A percentile compares a stretch with the other conserved stretches of the same genome.
phyloP scores from a whole-genome alignment of 2,888 invertebrate genomes.

The Leptogaster cylindrica region DNA sequence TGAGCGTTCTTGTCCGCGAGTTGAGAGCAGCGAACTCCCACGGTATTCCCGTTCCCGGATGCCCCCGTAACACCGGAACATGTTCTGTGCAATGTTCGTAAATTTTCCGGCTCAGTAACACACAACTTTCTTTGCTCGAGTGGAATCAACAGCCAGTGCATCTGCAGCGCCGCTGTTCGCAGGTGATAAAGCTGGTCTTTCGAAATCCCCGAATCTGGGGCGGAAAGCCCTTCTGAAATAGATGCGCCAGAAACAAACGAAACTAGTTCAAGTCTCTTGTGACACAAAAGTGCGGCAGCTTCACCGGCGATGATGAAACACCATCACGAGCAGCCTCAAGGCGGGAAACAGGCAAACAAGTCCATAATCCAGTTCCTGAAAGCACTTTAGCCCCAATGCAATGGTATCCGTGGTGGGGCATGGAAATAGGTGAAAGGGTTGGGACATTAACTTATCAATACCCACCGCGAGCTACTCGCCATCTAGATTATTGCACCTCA shows the following conservation, averaged over 20 bases:
- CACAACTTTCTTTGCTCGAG: neutral
- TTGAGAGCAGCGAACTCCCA: too few relatives aligned
- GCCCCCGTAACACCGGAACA: too few relatives aligned
- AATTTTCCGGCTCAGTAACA: slow-evolving; percentile 28
- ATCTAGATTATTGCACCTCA: slow-evolving; percentile 10
- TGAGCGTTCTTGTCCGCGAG: too few relatives aligned
- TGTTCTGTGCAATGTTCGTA: slow-evolving; percentile 17
- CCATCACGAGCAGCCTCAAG: slow-evolving; percentile 8
- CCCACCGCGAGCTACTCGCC: slow-evolving; percentile 1
- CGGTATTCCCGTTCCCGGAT: too few relatives aligned
- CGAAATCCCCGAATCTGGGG: neutral
- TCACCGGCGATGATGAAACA: slow-evolving; percentile 8
- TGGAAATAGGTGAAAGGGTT: neutral
- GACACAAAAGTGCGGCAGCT: neutral
- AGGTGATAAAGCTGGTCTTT: slow-evolving; percentile 26
- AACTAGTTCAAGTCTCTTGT: slow-evolving; percentile 32
- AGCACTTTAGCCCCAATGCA: neutral
- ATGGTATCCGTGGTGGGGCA: neutral
- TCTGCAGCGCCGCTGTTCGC: slow-evolving; percentile 15
- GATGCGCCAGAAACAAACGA: slow-evolving; percentile 28
- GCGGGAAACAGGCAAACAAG: slow-evolving; percentile 19
- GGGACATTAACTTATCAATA: neutral
- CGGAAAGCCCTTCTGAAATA: slow-evolving; percentile 11
- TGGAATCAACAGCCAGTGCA: slow-evolving; percentile 10
- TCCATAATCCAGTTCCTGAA: slow-evolving; percentile 20